phyloP scores from a whole-genome alignment of 2,888 invertebrate species.

The Eupithecia pulchellata region DNA sequence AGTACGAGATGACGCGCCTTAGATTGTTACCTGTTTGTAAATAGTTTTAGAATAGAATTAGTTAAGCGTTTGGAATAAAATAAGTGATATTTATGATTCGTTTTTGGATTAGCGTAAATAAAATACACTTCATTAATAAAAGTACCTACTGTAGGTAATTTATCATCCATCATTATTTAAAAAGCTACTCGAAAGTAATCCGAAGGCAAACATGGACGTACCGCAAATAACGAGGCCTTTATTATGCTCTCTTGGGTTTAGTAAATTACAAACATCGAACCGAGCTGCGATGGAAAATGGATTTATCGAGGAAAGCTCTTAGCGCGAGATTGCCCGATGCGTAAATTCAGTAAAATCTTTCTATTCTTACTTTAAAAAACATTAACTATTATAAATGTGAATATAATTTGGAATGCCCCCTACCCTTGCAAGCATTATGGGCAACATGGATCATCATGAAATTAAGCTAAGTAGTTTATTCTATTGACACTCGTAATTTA shows the following conservation, averaged over 20 bases:
- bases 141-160: not conserved
- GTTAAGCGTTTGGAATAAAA: conserved; percentile 55
- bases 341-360: conserved; percentile 14
- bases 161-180: not conserved
- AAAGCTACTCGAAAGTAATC: conserved; percentile 2
- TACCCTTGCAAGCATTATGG: too few species aligned
- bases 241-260: conserved; percentile 5
- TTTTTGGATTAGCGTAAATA: conserved; percentile 13
- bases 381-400: too few species aligned
- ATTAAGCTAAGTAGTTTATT: too few species aligned
- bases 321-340: conserved; percentile 3
- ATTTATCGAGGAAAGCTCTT: conserved; percentile 21
- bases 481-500: too few species aligned
- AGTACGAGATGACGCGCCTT: conserved; percentile 79
- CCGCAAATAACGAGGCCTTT: conserved; percentile 13
- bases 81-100: conserved; percentile 62
- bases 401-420: too few species aligned
- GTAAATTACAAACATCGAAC: conserved; percentile 11
- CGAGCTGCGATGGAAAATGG: conserved; percentile 13
- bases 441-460: too few species aligned
- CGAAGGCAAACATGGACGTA: not conserved
- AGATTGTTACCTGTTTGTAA: conserved; percentile 63
- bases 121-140: not conserved
- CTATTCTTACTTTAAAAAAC: not conserved
- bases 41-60: conserved; percentile 62